phyloP scores from a whole-genome alignment of 2,797 vertebrate genomes.

The Halcyon smyrnensis region DNA sequence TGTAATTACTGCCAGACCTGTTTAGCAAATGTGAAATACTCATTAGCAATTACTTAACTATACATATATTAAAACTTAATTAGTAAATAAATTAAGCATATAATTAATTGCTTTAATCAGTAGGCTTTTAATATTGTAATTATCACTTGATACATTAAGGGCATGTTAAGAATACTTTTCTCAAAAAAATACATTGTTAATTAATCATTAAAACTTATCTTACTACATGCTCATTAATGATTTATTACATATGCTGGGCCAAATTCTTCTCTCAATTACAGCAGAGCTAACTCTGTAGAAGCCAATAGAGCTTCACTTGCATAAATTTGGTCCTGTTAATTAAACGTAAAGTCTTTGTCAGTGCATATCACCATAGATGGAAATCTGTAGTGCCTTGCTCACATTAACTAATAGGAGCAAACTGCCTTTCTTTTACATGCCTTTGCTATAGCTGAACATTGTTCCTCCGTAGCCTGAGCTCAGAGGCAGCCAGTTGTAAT shows the following conservation, averaged over 20 bases:
- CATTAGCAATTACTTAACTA: constrained; percentile 79
- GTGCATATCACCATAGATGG: constrained; percentile 22
- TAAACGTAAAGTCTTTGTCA: constrained; percentile 60
- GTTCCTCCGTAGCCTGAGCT: neutral
- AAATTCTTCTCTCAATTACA: constrained; percentile 67
- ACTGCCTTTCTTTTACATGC: neutral
- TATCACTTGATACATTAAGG: constrained; percentile 76
- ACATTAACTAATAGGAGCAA: neutral
- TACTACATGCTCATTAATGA: constrained; percentile 81
- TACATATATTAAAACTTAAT: constrained; percentile 80
- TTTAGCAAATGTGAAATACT: constrained; percentile 76
- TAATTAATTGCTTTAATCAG: constrained; percentile 79
- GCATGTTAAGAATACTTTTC: constrained; percentile 80
- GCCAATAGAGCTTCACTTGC: constrained; percentile 46
- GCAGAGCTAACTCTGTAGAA: constrained; percentile 35
- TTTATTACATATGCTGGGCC: constrained; percentile 77
- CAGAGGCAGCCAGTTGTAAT: neutral
- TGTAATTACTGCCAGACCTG: constrained; percentile 70
- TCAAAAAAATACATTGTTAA: constrained; percentile 81
- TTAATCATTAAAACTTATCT: constrained; percentile 84
- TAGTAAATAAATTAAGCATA: constrained; percentile 81
- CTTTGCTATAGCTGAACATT: neutral
- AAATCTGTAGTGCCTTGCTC: constrained; percentile 4
- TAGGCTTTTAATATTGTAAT: constrained; percentile 76
- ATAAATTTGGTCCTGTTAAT: constrained; percentile 60